A percentile compares a stretch with the other conserved stretches of the same genome.
Evolutionary conservation across 2,888 invertebrate genomes (phyloP).

Genomic region (Trichopoda pennipes): DNA sequence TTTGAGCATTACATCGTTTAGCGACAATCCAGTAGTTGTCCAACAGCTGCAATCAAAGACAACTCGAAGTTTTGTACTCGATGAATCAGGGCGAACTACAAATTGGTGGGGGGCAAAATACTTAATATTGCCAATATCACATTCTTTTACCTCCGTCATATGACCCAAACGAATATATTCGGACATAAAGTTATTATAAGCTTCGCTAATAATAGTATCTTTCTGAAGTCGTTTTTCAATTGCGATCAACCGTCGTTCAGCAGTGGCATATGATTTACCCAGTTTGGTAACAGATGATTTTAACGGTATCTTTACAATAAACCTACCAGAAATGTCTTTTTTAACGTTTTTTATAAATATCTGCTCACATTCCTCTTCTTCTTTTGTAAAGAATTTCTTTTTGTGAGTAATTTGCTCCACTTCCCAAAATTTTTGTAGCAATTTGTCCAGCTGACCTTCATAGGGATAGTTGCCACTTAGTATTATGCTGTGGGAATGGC

Average conservation of each 20-base stretch:
- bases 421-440: too few relatives aligned
- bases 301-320: conserved; percentile 21
- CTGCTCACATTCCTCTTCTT: conserved; percentile 20
- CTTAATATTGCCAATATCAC: neutral
- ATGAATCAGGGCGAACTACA: neutral
- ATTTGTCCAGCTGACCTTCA: conserved; percentile 6
- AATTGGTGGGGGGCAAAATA: neutral
- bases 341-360: neutral
- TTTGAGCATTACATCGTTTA: conserved; percentile 63
- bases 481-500: too few relatives aligned
- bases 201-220: neutral
- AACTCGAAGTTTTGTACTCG: conserved; percentile 58
- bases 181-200: neutral
- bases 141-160: neutral
- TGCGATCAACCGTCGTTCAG: conserved; percentile 1
- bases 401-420: too few relatives aligned
- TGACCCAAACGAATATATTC: neutral
- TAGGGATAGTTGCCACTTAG: too few relatives aligned
- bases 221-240: neutral
- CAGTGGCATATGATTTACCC: neutral
- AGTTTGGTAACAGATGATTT: conserved; percentile 9
- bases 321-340: conserved; percentile 19
- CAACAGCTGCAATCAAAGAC: conserved; percentile 5
- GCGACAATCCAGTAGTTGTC: conserved; percentile 57
- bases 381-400: conserved; percentile 17